These are phyloP conservation scores for Pachycephus smyrnensis DNA, from an alignment of 2,888 invertebrate species.

Conservation along the genomic window DNA sequence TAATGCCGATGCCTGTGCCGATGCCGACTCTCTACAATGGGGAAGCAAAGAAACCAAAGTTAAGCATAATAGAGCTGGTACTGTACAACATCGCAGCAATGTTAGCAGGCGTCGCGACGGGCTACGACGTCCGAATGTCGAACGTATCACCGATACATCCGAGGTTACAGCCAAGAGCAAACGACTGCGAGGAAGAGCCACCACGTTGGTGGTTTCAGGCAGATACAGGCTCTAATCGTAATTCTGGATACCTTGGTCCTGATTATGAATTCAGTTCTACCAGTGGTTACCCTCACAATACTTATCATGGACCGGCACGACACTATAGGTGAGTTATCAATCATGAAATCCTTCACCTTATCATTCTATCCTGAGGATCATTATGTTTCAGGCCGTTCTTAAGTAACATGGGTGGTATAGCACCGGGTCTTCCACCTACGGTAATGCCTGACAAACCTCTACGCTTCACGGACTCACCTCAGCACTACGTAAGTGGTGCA, in stretches of 20 bases:
- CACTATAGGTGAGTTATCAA: constrained; percentile 71
- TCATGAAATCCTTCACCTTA: background rate
- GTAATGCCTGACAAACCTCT: constrained; percentile 71
- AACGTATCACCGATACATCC: constrained; percentile 88
- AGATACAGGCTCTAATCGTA: constrained; percentile 57
- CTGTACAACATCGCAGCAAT: constrained; percentile 93
- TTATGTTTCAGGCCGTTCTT: constrained; percentile 54
- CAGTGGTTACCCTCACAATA: constrained; percentile 82
- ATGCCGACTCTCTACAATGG: constrained; percentile 86
- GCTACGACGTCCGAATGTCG: constrained; percentile 91
- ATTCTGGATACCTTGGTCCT: constrained; percentile 62
- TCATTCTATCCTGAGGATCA: background rate
- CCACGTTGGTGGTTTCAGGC: constrained; percentile 61
- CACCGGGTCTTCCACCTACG: constrained; percentile 53
- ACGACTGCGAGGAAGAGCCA: constrained; percentile 48
- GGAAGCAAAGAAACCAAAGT: constrained; percentile 77
- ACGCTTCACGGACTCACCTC: constrained; percentile 81
- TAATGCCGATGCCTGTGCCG: constrained; percentile 73
- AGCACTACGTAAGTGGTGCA: constrained; percentile 73
- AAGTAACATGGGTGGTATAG: constrained; percentile 61
- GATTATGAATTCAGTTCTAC: constrained; percentile 73
- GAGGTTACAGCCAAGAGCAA: constrained; percentile 74
- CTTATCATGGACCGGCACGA: constrained; percentile 88
- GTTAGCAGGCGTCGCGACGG: constrained; percentile 90
- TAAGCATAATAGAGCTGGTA: constrained; percentile 80